Base-by-base conservation (phyloP, 2,888 invertebrate genomes). In the Dynastes tityus region DNA sequence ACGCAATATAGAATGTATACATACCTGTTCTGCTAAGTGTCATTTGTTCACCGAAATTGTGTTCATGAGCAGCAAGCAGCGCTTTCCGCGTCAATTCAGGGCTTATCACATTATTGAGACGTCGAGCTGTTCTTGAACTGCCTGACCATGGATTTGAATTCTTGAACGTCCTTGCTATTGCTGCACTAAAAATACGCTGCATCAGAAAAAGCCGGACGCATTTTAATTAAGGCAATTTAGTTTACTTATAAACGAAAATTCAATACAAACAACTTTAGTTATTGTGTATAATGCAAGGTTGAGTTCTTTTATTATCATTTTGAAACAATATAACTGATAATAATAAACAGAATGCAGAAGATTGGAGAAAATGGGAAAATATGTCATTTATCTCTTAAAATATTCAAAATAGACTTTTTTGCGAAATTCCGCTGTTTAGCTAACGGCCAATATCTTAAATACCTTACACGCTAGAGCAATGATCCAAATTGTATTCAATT, bases 81-180 rank as follows among this genome's bases (percentile, higher is more conserved):
- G 95, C 94, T 85, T 93, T 92, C 84, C 94, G 92, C 87, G 95
- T 95, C 78, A 94, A 86, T 81, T 92, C 91, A 1, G 96, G 96
- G 88, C 96, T 95, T 80, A 95, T 90, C 76, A 91, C 90, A 83
- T 89, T 89, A 83, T 89, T 90, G 84, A 90, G 90, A 6, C 91
- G 89, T 82, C 96, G 91, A 70, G 94, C 96, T 79, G 93, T 93
- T 83, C 96, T 90, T 78, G 92, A 90, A 79, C 91, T 92, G 82
- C 92, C 92, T 68, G 92, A 91, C 93, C 93, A 94, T 82, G 92
- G 90, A 80, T 92, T 93, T 79, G 92, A 91, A 65, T 87, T 87
- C 84, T 90, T 89, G 84, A 95, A 92, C 70, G 93, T 93, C 85
- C 95, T 91, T 85, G 94, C 93, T 82, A 96, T 94, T 85, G 94